These are phyloP conservation scores for Stenodera caucasica DNA, from an alignment of 2,888 invertebrate genomes.

Conservation along the genomic window DNA sequence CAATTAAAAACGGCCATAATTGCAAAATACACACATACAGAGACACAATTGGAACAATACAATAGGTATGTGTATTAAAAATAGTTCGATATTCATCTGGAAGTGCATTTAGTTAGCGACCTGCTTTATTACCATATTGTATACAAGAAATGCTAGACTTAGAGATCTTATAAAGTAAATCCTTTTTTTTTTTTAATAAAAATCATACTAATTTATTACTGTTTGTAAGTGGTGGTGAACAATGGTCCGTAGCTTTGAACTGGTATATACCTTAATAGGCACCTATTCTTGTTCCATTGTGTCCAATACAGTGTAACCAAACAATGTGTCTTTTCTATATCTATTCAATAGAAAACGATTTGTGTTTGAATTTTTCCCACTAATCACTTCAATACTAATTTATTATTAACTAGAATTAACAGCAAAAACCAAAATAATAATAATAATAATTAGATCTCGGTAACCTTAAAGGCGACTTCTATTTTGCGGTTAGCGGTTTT, in stretches of 20 bases:
- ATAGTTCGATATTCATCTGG: conserved; percentile 42
- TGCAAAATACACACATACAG: conserved; percentile 14
- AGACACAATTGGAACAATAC: conserved; percentile 34
- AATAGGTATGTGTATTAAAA: conserved; percentile 39
- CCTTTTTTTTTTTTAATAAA: conserved; percentile 36
- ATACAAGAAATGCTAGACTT: conserved; percentile 32
- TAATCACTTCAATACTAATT: conserved; percentile 6
- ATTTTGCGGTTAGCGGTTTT: conserved; percentile 14
- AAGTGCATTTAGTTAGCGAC: conserved; percentile 36
- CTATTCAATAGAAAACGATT: conserved; percentile 14
- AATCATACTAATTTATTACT: conserved; percentile 47
- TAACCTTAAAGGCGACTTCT: conserved; percentile 1
- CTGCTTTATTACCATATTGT: conserved; percentile 47
- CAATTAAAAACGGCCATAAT: conserved; percentile 29
- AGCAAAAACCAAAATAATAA: background rate
- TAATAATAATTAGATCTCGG: too few species aligned
- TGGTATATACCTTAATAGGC: conserved; percentile 41
- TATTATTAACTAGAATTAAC: background rate
- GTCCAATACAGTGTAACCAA: conserved; percentile 43
- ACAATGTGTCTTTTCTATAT: conserved; percentile 40
- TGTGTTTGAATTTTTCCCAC: background rate
- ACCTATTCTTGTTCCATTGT: conserved; percentile 45
- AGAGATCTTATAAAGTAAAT: conserved; percentile 44
- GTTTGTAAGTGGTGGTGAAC: conserved; percentile 42
- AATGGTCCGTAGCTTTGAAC: conserved; percentile 42